phyloP scores from a whole-genome alignment of 2,888 invertebrate species.

The Scaptomyza polygonia region DNA sequence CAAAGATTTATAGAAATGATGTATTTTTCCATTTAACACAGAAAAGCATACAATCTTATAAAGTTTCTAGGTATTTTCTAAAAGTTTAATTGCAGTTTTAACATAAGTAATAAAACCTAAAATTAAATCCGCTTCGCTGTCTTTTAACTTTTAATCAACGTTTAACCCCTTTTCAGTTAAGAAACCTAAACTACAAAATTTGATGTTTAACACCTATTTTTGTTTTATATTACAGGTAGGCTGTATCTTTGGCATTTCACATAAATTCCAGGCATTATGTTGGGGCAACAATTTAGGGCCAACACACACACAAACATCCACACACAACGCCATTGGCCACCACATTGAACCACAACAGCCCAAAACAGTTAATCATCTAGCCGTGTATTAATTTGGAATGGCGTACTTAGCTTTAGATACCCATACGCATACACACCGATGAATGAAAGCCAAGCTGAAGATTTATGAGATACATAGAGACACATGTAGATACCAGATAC shows the following conservation, averaged over 20 bases:
- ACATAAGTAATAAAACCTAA: too few relatives aligned
- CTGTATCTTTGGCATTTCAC: slow-evolving; percentile 8
- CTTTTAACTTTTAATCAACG: slow-evolving; percentile 1
- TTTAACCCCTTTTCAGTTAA: neutral
- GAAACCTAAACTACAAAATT: neutral
- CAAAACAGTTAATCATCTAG: slow-evolving; percentile 37
- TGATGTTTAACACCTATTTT: neutral
- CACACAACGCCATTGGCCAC: neutral
- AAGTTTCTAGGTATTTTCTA: neutral
- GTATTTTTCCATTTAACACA: neutral
- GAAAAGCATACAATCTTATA: neutral
- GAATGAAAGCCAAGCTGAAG: slow-evolving; percentile 9
- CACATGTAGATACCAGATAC: neutral
- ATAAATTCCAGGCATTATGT: slow-evolving; percentile 25
- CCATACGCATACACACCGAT: neutral
- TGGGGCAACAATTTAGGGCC: slow-evolving; percentile 11
- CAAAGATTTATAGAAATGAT: too few relatives aligned
- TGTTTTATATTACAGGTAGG: neutral
- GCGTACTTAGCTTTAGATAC: slow-evolving; percentile 1
- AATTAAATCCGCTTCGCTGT: neutral
- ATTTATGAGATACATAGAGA: slow-evolving; percentile 27
- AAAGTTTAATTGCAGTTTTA: too few relatives aligned
- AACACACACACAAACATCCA: slow-evolving; percentile 3
- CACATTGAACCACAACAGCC: slow-evolving; percentile 3
- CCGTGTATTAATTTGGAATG: slow-evolving; percentile 36